Evolutionary conservation across 2,113 vertebrate genomes (phyloP).

Genomic region (Tor tambroides): DNA sequence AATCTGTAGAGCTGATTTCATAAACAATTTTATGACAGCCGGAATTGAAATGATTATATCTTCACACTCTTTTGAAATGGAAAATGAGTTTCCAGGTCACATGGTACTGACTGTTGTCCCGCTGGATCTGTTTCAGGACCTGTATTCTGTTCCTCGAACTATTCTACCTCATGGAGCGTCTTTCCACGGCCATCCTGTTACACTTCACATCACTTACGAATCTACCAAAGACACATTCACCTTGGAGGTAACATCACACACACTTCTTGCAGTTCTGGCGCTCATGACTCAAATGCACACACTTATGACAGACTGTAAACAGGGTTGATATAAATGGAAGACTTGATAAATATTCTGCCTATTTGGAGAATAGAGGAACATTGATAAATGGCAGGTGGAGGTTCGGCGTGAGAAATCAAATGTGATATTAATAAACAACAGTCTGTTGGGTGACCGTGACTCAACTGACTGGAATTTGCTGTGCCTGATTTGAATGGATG

Average conservation of each 20-base stretch:
- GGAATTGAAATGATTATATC: neutral
- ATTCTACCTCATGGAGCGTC: slow-evolving; percentile 99
- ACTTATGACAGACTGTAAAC: neutral
- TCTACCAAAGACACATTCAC: slow-evolving; percentile 99
- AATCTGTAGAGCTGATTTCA: neutral
- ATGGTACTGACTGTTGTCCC: neutral
- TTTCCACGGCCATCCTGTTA: slow-evolving; percentile 95
- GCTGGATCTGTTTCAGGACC: slow-evolving; percentile 76
- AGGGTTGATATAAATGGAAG: slow-evolving; percentile 1
- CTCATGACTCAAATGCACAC: neutral
- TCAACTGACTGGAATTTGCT: neutral
- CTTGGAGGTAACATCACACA: slow-evolving; percentile 82
- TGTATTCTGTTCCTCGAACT: slow-evolving; percentile 97
- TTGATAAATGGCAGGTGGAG: neutral
- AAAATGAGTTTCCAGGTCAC: neutral
- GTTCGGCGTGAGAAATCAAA: neutral
- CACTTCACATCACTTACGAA: slow-evolving; percentile 93
- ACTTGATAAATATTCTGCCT: neutral
- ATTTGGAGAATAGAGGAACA: neutral
- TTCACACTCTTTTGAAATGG: neutral
- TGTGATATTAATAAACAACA: neutral
- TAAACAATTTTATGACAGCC: neutral
- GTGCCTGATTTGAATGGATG: slow-evolving; percentile 40
- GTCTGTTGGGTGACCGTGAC: neutral
- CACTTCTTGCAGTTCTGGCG: neutral